phyloP scores from a whole-genome alignment of 1,140 invertebrate genomes.

The Sesamia nonagrioides region DNA sequence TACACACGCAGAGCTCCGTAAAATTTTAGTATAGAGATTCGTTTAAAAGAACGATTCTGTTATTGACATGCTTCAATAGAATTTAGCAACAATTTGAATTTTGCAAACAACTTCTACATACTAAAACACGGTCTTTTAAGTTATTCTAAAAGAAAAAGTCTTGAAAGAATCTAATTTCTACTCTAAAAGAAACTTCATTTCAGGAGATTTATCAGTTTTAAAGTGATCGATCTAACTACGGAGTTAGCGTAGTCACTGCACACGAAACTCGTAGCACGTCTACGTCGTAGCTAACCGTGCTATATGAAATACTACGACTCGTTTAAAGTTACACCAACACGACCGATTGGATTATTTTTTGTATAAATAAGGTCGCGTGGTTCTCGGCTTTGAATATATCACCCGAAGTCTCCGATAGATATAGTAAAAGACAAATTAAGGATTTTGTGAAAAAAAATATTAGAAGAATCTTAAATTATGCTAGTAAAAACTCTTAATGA shows the following conservation, averaged over 20 bases:
- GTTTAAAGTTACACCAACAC: conserved; percentile 37
- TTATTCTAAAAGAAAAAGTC: background rate
- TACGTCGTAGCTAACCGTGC: conserved; percentile 38
- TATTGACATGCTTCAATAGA: background rate
- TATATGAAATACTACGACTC: conserved; percentile 30
- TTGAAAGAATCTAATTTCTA: conserved; percentile 1
- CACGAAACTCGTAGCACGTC: conserved; percentile 31
- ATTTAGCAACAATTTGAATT: background rate
- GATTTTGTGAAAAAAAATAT: background rate
- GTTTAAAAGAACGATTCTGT: background rate
- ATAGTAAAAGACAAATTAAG: conserved; percentile 6
- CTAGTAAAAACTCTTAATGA: background rate
- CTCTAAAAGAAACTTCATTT: conserved; percentile 27
- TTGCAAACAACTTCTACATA: too few species aligned
- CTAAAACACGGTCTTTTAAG: too few species aligned
- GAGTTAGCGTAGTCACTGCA: conserved; percentile 15
- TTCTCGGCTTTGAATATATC: conserved; percentile 24
- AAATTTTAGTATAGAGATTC: background rate
- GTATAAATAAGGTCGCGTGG: conserved; percentile 18
- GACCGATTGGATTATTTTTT: conserved; percentile 23
- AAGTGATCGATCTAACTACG: conserved; percentile 41
- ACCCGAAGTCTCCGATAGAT: conserved; percentile 3
- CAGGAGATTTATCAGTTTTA: conserved; percentile 28
- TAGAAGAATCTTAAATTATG: background rate
- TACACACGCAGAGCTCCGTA: background rate